Base-by-base conservation (phyloP, 2,113 vertebrate species). In the Malaclemys terrapin region DNA sequence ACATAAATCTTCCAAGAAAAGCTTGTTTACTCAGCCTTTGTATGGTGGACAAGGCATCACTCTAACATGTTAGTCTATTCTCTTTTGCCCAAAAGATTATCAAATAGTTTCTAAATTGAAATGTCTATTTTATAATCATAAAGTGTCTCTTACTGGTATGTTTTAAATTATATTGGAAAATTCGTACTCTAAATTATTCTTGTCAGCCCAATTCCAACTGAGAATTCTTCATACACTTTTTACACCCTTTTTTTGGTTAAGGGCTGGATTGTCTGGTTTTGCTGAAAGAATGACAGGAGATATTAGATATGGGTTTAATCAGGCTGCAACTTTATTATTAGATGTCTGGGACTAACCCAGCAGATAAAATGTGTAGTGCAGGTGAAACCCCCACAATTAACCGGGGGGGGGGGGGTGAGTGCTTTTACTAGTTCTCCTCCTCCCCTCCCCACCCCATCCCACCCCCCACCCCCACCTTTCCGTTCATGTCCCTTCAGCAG, bases 371-470 rank as follows among this genome's bases (percentile, higher is more conserved):
- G 14, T 50, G 13, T 50, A 50, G 50, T 50, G 50, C 50, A 50
- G 50, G 13, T 50, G 50, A 50, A 50, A 50, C 50, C 50, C 50
- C 14, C 13, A 50, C 50, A 50, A 50, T 50, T 50, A 50, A 50
- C 50, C 14, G 13, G 13, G 4, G 50, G 13, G 50, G 50, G 50
- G 50, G n/a, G n/a, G n/a, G 50, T 50, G 50, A 50, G 50, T 50
- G 13, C 50, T 50, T 50, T 50, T 16, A 50, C 50, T 13, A 50
- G 50, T 50, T 47, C 45, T 8, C 45, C 45, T 8, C 45, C 45
- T 2, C 45, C 4, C 4, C 4, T 4, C 4, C 4, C 50, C 13
- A 13, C n/a, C n/a, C n/a, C n/a, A n/a, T n/a, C n/a, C n/a, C n/a
- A n/a, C n/a, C n/a, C n/a, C n/a, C n/a, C n/a, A n/a, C n/a, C 50